Evolutionary conservation across 2,797 vertebrate genomes (phyloP).

Genomic region (Sphenodon punctatus): DNA sequence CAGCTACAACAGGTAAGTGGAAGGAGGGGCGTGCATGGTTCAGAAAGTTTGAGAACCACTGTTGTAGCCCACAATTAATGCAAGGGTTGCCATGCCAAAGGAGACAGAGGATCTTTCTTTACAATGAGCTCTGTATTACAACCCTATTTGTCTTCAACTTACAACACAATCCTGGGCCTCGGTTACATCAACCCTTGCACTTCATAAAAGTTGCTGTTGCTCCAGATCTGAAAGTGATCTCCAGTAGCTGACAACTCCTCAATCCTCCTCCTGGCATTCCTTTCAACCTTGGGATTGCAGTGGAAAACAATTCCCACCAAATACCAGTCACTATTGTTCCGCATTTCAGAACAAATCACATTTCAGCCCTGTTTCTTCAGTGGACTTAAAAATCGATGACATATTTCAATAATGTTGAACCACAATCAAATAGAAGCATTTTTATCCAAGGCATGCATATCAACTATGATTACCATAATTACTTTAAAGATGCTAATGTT

Average conservation of each 20-base stretch:
- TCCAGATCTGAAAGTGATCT: background rate
- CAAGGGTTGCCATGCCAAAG: too few relatives aligned
- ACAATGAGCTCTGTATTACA: too few relatives aligned
- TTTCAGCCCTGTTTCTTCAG: conserved; percentile 9
- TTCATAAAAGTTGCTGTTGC: background rate
- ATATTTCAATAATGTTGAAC: background rate
- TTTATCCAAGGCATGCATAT: background rate
- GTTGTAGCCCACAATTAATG: too few relatives aligned
- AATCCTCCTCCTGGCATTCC: background rate
- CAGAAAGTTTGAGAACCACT: too few relatives aligned
- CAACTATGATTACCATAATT: background rate
- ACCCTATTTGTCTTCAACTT: too few relatives aligned
- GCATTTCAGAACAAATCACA: too few relatives aligned
- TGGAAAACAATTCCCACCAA: background rate
- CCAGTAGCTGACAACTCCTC: background rate
- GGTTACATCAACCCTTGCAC: background rate
- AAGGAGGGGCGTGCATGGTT: too few relatives aligned
- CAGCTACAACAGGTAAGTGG: too few relatives aligned
- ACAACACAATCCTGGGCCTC: background rate
- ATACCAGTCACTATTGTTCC: background rate
- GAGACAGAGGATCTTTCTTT: too few relatives aligned
- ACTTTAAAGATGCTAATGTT: background rate
- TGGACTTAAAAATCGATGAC: background rate
- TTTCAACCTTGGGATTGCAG: background rate
- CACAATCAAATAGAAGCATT: background rate